These are phyloP conservation scores for Oryzias sinensis DNA, from an alignment of 2,797 vertebrate genomes.

Conservation along the genomic window DNA sequence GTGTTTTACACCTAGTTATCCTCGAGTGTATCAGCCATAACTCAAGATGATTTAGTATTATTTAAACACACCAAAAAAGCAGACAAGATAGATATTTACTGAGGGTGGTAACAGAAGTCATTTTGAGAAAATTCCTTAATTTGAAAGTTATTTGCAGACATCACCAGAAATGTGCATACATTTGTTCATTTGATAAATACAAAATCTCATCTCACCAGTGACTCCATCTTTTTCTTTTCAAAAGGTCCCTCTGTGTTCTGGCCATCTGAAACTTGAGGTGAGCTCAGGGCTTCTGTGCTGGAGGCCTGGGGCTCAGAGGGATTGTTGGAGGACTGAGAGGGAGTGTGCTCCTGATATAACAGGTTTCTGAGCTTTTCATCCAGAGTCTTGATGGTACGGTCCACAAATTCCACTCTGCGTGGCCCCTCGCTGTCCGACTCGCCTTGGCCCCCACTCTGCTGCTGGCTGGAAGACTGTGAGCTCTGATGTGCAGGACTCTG, in stretches of 20 bases:
- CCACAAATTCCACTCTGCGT: slow-evolving; percentile 88
- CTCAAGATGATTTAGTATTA: slow-evolving; percentile 16
- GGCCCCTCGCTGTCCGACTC: slow-evolving; percentile 91
- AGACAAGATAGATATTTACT: slow-evolving; percentile 19
- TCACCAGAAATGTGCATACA: neutral
- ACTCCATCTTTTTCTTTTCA: slow-evolving; percentile 71
- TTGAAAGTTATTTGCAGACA: slow-evolving; percentile 35
- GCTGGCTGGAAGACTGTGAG: slow-evolving; percentile 66
- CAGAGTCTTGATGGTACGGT: slow-evolving; percentile 93
- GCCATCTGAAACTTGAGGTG: slow-evolving; percentile 66
- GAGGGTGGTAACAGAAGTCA: slow-evolving; percentile 22
- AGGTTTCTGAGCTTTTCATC: slow-evolving; percentile 94
- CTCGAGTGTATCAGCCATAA: slow-evolving; percentile 40
- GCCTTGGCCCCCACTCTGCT: slow-evolving; percentile 78
- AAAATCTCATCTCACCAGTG: slow-evolving; percentile 65
- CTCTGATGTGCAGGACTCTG: slow-evolving; percentile 79
- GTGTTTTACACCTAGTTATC: slow-evolving; percentile 20
- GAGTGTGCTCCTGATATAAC: slow-evolving; percentile 84
- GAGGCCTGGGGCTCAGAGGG: slow-evolving; percentile 56
- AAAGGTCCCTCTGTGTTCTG: slow-evolving; percentile 70
- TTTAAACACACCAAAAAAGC: slow-evolving; percentile 23
- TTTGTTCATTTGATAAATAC: slow-evolving; percentile 9
- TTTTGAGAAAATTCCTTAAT: slow-evolving; percentile 17
- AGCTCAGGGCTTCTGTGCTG: slow-evolving; percentile 71
- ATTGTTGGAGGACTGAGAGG: slow-evolving; percentile 58